Evolutionary conservation across 2,888 invertebrate genomes (phyloP), one percentile per base, ranked within the genome.

Genomic region (Eupithecia centaureata): DNA sequence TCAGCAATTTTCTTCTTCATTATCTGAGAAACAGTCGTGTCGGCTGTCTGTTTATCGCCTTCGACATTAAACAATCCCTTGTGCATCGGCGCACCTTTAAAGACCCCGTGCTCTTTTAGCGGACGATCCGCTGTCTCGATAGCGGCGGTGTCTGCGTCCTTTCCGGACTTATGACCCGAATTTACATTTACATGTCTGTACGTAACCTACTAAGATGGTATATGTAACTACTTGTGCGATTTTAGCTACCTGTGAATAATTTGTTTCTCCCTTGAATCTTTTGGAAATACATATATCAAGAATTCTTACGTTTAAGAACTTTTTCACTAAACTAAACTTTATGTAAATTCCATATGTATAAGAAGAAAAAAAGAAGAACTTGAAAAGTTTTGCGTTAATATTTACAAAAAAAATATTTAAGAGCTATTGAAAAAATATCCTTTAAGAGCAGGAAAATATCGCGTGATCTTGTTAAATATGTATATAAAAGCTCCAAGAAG

Each of bases 61-160:
- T 57, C 61, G 66, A 66, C 62, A 65, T 70, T 70, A 71, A 69
- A 60, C 68, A 70, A 71, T 70, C 65, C 68, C 60, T 63, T 67
- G 71, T 73, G 71, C 67, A 70, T 54, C 67, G 70, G 72, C 67
- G 65, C 73, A 70, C 71, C 72, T 71, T 72, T 65, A 68, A 65
- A 64, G 61, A 57, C 52, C 66, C 58, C 22, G 35, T 60, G 64
- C 47, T 62, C 42, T 13, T 63, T 56, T 42, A 67, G 62, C 62
- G 70, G 66, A 70, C 58, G 32, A 61, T 60, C 38, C 47, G 65
- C 65, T 58, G 68, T 54, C 38, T 18, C 8, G 8, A 28, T 28
- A 61, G 51, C 57, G 38, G 38, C 58, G 32, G 12, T 57, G 54
- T 56, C 54, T 56, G 57, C 22, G 10, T 28, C 57, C 32, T 57